phyloP scores from a whole-genome alignment of 2,888 invertebrate genomes.

The Calameuta idolon region DNA sequence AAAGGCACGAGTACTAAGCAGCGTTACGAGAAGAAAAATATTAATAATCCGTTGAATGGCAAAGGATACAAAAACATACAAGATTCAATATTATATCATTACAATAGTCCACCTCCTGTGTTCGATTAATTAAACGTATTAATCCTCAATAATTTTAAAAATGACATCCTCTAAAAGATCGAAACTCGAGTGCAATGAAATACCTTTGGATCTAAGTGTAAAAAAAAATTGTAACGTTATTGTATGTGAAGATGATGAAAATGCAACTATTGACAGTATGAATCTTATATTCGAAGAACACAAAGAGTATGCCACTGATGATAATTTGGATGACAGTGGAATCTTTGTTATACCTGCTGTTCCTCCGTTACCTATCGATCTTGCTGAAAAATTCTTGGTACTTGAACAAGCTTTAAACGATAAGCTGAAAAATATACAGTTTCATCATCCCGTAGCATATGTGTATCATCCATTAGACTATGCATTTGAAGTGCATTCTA shows the following conservation, averaged over 20 bases:
- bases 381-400: slow-evolving; percentile 41
- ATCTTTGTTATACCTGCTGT: slow-evolving; percentile 4
- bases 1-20: too few species aligned
- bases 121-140: too few species aligned
- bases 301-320: not conserved
- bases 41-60: too few species aligned
- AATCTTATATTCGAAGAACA: not conserved
- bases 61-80: too few species aligned
- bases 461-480: slow-evolving; percentile 91
- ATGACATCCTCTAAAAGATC: too few species aligned
- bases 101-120: too few species aligned
- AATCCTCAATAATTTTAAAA: too few species aligned
- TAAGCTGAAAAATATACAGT: slow-evolving; percentile 67
- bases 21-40: too few species aligned
- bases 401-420: slow-evolving; percentile 65
- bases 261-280: not conserved
- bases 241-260: not conserved
- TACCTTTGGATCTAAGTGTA: slow-evolving; percentile 45
- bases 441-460: slow-evolving; percentile 72
- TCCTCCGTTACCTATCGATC: slow-evolving; percentile 12
- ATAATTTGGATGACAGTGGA: not conserved
- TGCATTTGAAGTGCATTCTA: slow-evolving; percentile 81
- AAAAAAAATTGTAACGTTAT: slow-evolving; percentile 28
- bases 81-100: too few species aligned
- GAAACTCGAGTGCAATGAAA: slow-evolving; percentile 40